Base-by-base conservation (phyloP, 1,140 invertebrate genomes). In the Helicorthomorpha holstii region DNA sequence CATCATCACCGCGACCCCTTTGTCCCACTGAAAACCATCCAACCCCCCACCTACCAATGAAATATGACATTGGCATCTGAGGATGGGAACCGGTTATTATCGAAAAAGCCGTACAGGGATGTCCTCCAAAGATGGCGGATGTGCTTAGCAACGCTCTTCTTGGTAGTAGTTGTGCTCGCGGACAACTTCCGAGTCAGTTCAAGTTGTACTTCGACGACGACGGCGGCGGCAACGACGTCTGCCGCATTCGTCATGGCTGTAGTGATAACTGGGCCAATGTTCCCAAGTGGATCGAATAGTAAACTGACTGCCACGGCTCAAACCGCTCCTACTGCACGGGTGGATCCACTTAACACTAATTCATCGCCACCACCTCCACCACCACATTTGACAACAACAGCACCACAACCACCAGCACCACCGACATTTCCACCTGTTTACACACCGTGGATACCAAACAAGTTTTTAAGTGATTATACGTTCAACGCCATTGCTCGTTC, bases 11-110 rank as follows among this genome's bases (percentile, higher is more conserved):
- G 7, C 43, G 4, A 7, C 43, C 43, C 21, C 7, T 45, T 7
- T 21, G 21, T 21, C 43, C 14, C 43, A n/a, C 43, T 7, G 7
- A 7, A 10, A n/a, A n/a, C n/a, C n/a, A n/a, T n/a, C n/a, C n/a
- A n/a, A n/a, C 27, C 34, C 49, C 49, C 19, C 42, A 41, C 12
- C 50, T 43, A 34, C 51, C 51, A 52, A 52, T 52, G 51, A 52
- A 52, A 52, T 52, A 52, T 52, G 51, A 52, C 51, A 52, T 52
- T 52, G 51, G 51, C 25, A 38, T 52, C 27, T 41, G 41, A 52
- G 27, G 4, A 52, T 52, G 51, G 51, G 22, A 52, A 21, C n/a
- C 51, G 45, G 46, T 29, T 42, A n/a, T n/a, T n/a, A 52, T 29
- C 2, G 51, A 34, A 48, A 48, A 52, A 7, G 51, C 26, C 50